phyloP scores from a whole-genome alignment of 1,140 invertebrate species.

The Epicauta chinensis region DNA sequence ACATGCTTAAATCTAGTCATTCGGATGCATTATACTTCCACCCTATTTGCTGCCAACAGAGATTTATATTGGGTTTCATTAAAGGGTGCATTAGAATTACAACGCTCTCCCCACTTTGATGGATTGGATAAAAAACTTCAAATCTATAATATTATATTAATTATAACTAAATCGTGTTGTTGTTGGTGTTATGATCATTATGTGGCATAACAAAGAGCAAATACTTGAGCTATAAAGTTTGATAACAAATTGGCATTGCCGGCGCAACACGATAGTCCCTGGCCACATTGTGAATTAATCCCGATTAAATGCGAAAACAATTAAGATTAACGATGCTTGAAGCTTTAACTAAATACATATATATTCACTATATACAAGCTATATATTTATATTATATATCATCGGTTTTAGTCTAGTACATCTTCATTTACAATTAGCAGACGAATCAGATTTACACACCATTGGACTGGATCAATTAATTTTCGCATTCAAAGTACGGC shows the following conservation, averaged over 20 bases:
- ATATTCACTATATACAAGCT: too few species aligned
- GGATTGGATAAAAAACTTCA: too few species aligned
- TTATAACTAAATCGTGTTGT: too few species aligned
- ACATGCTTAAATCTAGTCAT: constrained; percentile 1
- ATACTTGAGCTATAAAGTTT: constrained; percentile 16
- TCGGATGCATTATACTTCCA: constrained; percentile 10
- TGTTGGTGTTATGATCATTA: too few species aligned
- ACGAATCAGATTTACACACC: too few species aligned
- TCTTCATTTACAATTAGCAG: too few species aligned
- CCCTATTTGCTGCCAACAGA: constrained; percentile 7
- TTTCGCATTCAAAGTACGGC: too few species aligned
- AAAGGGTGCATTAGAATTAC: background rate
- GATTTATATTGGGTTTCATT: constrained; percentile 7
- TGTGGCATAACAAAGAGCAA: constrained; percentile 10
- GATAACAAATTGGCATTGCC: constrained; percentile 14
- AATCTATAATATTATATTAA: too few species aligned
- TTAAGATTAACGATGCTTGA: constrained; percentile 18
- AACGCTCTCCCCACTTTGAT: too few species aligned
- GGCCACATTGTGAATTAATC: constrained; percentile 16
- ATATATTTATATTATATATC: too few species aligned
- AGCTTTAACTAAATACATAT: constrained; percentile 8
- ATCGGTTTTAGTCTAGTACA: background rate
- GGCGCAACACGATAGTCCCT: constrained; percentile 12
- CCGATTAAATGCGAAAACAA: constrained; percentile 21
- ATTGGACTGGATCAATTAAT: too few species aligned